phyloP scores from a whole-genome alignment of 2,113 vertebrate species.

The Dipodomys stephensi region DNA sequence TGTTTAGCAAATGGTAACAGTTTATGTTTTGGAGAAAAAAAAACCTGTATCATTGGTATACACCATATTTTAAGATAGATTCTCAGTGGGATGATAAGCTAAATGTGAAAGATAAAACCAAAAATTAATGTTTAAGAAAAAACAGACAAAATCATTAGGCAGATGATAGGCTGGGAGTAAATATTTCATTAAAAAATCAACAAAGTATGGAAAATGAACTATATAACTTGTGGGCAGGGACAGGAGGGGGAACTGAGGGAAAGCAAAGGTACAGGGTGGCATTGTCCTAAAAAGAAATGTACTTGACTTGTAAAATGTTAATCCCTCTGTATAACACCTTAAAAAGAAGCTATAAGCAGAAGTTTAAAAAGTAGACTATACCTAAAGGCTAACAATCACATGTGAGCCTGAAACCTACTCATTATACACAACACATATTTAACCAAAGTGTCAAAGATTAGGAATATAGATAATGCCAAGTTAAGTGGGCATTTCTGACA shows the following conservation, averaged over 20 bases:
- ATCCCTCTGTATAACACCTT: too few species aligned
- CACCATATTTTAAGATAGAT: neutral
- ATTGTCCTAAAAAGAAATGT: too few species aligned
- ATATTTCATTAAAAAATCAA: neutral
- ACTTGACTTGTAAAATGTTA: too few species aligned
- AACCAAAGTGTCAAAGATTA: neutral
- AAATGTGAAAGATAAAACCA: constrained; percentile 34
- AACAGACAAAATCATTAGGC: neutral
- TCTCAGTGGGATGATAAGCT: neutral
- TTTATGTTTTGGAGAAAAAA: neutral
- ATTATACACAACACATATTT: constrained; percentile 2
- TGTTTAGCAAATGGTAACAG: neutral
- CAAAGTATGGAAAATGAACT: neutral
- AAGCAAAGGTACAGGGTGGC: too few species aligned
- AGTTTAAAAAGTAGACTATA: neutral
- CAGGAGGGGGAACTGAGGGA: too few species aligned
- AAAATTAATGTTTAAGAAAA: neutral
- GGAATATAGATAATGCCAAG: too few species aligned
- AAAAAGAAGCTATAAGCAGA: neutral
- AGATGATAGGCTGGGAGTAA: neutral
- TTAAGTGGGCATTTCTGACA: neutral
- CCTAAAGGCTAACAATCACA: neutral
- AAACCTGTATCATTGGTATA: neutral
- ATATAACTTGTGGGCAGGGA: too few species aligned
- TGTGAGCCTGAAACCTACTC: neutral